Conservation (phyloP, 2,113 vertebrate genomes). For the Saccopteryx bilineata region DNA sequence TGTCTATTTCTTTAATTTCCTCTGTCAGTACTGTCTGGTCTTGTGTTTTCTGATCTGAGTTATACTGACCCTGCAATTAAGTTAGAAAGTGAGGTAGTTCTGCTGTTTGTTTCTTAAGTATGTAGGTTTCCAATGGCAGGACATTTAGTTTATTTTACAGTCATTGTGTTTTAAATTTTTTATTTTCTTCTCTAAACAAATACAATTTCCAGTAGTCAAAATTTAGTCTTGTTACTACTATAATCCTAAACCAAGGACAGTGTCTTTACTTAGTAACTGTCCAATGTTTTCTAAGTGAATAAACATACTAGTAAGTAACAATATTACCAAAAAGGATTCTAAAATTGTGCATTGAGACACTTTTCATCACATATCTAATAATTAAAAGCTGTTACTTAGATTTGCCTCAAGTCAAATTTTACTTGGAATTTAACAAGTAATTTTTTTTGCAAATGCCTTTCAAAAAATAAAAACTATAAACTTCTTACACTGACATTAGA, state of each 20-base stretch:
- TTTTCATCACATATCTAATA: background rate
- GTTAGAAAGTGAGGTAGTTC: background rate
- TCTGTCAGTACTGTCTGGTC: background rate
- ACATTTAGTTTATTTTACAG: background rate
- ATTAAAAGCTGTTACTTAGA: background rate
- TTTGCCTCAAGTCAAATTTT: background rate
- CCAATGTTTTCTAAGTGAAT: background rate
- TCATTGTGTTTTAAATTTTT: background rate
- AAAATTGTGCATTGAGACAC: background rate
- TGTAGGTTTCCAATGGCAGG: background rate
- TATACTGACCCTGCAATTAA: background rate
- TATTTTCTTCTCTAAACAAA: background rate
- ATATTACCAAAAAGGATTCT: background rate
- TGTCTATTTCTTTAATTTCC: background rate
- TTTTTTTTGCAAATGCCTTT: background rate
- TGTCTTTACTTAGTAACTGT: background rate
- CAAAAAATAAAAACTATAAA: background rate
- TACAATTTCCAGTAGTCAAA: background rate
- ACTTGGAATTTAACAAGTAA: background rate
- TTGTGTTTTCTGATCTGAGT: background rate
- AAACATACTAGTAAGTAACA: background rate
- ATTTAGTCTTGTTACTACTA: background rate
- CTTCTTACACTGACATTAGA: background rate
- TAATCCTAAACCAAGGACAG: background rate
- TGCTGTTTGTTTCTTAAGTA: background rate